Percentiles rank a stretch among this genome's conserved stretches.
Evolutionary conservation across 2,888 invertebrate species (phyloP).

Genomic region (Acanthopleura granulata): DNA sequence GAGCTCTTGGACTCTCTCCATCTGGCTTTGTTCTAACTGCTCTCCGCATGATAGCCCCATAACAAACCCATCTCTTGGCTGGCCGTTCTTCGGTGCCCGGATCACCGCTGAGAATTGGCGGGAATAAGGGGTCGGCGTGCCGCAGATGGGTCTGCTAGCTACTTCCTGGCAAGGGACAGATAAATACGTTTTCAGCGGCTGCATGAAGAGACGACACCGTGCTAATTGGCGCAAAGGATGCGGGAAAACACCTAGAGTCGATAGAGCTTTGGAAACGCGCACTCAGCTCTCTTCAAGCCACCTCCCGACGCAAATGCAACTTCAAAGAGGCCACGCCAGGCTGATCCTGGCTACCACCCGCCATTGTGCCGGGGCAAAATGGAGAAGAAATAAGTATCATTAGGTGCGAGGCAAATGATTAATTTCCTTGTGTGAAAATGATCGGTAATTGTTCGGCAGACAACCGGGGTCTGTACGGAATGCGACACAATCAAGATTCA

Average conservation of each 20-base stretch:
- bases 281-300: not conserved
- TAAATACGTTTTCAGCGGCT: conserved; percentile 13
- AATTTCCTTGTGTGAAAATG: conserved; percentile 18
- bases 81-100: not conserved
- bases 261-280: not conserved
- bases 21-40: too few relatives aligned
- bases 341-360: not conserved
- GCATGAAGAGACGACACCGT: not conserved
- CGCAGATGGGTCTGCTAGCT: not conserved
- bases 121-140: not conserved
- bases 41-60: not conserved
- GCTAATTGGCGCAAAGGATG: conserved; percentile 14
- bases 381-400: conserved; percentile 20
- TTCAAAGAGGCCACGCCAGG: not conserved
- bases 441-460: not conserved
- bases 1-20: too few relatives aligned
- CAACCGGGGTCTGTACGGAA: not conserved
- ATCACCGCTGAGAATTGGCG: conserved; percentile 1
- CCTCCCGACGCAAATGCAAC: not conserved
- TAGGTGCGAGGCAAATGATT: conserved; percentile 13
- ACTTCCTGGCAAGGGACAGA: conserved; percentile 11
- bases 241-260: conserved; percentile 3
- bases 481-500: too few relatives aligned
- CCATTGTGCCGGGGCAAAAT: conserved; percentile 1
- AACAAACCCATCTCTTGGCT: not conserved